Evolutionary conservation across 2,797 vertebrate genomes (phyloP), one percentile per base, ranked within the genome.

Genomic region (Astyanax mexicanus): DNA sequence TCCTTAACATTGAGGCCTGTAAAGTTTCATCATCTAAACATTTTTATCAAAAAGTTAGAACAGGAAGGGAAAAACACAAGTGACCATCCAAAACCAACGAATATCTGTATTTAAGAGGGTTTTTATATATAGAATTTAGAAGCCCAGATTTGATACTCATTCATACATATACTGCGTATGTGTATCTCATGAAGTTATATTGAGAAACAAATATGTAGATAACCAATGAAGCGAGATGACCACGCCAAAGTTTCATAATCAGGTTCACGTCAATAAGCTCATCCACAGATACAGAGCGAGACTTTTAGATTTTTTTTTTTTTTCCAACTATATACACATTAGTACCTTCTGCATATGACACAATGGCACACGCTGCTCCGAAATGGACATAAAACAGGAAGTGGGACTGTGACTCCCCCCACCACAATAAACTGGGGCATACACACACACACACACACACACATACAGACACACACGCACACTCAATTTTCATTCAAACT

Each of bases 261-360:
- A 88, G 90, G 89, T 86, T 91, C 88, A 95, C 92, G 89, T 91
- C 90, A 88, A 92, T 90, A 90, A 88, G 91, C 89, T 93, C 83
- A 84, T 93, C 84, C 93, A 95, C 92, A 94, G 89, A 95, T 92
- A 88, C 85, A 71, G 64, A 76, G 95, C 88, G 93, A 94, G 92
- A 89, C 79, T 93, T 90, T 93, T n/a, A n/a, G n/a, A n/a, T n/a
- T 86, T 74, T 85, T 90, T 89, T 91, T 87, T 85, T 92, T 85
- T 83, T 86, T 86, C 91, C 88, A 89, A 82, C 92, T 94, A 91
- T 95, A 94, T 98, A 92, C 96, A 95, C 94, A 97, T 92, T 66
- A 94, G 83, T 93, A 95, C 92, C 87, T 93, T 95, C 93, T 91
- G 93, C 94, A 80, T 91, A 91, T 82, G 85, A 90, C 94, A 96